A percentile compares a stretch with the other conserved stretches of the same genome.
phyloP scores from a whole-genome alignment of 92 coral and sea anemone species.

The Palythoa caribaeorum region DNA sequence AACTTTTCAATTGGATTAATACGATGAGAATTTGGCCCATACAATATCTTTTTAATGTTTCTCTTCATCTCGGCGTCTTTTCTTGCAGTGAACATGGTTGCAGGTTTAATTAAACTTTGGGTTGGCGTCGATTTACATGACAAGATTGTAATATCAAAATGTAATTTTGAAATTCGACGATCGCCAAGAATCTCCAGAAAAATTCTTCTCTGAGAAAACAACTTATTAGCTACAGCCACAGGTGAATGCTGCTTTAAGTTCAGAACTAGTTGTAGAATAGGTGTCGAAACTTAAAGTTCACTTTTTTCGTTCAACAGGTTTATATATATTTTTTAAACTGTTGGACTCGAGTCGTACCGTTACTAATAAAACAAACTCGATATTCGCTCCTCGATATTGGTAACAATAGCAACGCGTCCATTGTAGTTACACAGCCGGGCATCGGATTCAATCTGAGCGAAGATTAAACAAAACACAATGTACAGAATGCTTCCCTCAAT shows the following conservation, averaged over 20 bases:
- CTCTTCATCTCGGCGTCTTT: constrained; percentile 80
- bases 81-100: constrained; percentile 81
- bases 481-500: neutral
- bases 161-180: neutral
- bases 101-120: neutral
- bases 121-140: neutral
- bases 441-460: neutral
- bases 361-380: neutral
- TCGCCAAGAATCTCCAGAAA: neutral
- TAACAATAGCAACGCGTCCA: constrained; percentile 3
- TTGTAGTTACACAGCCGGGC: neutral
- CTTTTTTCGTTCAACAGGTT: neutral
- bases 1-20: constrained; percentile 77
- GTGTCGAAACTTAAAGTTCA: neutral
- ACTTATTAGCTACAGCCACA: neutral
- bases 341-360: neutral
- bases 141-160: neutral
- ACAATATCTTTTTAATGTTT: constrained; percentile 61
- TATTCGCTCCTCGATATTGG: neutral
- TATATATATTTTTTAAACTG: neutral
- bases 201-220: neutral
- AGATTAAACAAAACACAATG: neutral
- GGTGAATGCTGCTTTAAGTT: neutral
- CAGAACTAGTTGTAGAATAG: neutral
- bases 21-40: constrained; percentile 37